These are phyloP conservation scores for Protodeltote pygarga DNA, from an alignment of 2,888 invertebrate genomes.

Conservation along the genomic window DNA sequence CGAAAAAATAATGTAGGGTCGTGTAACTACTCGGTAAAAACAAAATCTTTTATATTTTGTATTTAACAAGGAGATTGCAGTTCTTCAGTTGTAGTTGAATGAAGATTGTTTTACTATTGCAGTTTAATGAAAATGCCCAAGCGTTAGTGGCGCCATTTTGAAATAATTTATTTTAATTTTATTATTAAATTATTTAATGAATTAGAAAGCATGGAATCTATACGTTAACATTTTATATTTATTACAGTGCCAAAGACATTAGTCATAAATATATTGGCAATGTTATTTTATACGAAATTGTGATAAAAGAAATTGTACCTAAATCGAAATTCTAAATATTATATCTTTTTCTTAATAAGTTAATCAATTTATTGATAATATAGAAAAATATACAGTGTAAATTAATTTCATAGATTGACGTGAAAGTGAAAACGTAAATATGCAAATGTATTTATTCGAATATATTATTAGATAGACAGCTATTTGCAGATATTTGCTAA, in stretches of 20 bases:
- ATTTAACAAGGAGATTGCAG: too few species aligned
- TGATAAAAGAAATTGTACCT: conserved; percentile 58
- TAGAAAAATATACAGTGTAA: conserved; percentile 38
- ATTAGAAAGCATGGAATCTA: neutral
- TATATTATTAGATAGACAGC: conserved; percentile 5
- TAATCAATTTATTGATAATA: conserved; percentile 25
- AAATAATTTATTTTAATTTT: conserved; percentile 1
- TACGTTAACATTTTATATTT: conserved; percentile 1
- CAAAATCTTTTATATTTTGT: too few species aligned
- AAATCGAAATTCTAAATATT: conserved; percentile 45
- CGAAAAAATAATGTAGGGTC: too few species aligned
- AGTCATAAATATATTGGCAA: conserved; percentile 40
- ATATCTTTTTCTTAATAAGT: conserved; percentile 16
- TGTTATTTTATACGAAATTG: conserved; percentile 55
- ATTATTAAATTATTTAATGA: conserved; percentile 1
- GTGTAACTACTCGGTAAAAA: too few species aligned
- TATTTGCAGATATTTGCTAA: too few species aligned
- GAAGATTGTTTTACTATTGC: neutral
- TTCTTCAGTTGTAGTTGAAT: neutral
- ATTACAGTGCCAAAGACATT: conserved; percentile 54
- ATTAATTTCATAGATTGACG: conserved; percentile 17
- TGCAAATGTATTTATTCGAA: neutral
- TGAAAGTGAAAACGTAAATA: neutral
- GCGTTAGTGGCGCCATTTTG: conserved; percentile 9
- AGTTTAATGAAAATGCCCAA: conserved; percentile 12